Evolutionary conservation across 2,797 vertebrate species (phyloP), one percentile per base, ranked within the genome.

Genomic region (Hyperoplus immaculatus): DNA sequence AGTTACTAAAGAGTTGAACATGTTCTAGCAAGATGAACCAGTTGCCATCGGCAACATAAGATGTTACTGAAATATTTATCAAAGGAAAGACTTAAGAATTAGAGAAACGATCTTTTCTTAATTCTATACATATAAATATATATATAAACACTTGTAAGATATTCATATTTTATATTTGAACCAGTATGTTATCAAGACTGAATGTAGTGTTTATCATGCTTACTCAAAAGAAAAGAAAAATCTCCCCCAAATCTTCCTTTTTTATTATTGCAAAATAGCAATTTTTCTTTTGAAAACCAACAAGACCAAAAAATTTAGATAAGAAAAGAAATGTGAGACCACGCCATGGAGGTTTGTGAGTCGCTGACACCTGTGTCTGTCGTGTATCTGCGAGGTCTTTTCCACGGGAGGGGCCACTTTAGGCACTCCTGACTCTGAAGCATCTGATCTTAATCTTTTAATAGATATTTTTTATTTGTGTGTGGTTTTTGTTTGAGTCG

Each of bases 201-300:
- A 97, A 95, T 96, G 96, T 96, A 96, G 96, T 95, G 94, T 95
- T 96, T 94, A 91, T 95, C 93, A 94, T 95, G 86, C 94, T 95
- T 94, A 93, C 93, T 62, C 70, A 51, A 60, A 76, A 93, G 82
- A 36, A 56, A 91, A 29, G 29, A 88, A 93, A 83, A 87, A 83
- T 55, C 72, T 78, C 86, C 89, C 91, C 68, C 43, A 50, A 95
- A 91, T 91, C 82, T 89, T 87, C 92, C 93, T 59, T 87, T 87
- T 95, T 95, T 94, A 72, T 89, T 77, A 75, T 84, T 82, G 56
- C 59, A 91, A 94, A 91, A 90, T 90, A 91, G 87, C 89, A 92
- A 93, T 50, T 50, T 75, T 55, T 91, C 91, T 92, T 89, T 95
- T 84, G 53, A 66, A 88, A 93, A 92, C 94, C 93, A 70, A 95